Evolutionary conservation across 2,113 vertebrate genomes (phyloP), one percentile per base, ranked within the genome.

Genomic region (Oryzias melastigma): DNA sequence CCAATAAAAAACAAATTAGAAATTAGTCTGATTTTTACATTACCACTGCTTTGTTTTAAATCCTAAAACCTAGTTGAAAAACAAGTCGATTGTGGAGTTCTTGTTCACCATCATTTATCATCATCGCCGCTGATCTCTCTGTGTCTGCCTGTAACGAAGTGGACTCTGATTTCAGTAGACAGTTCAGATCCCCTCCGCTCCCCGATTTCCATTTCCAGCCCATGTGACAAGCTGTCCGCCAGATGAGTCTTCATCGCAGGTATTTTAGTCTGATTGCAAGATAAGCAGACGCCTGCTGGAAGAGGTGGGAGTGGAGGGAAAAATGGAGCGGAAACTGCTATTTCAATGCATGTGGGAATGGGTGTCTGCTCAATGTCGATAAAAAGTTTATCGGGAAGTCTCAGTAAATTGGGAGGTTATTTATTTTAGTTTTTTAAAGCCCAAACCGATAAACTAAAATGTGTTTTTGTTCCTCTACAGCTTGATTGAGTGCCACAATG

Each of bases 231-330:
- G 79, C 87, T 85, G 85, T 85, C 84, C 71, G 53, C 81, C 81
- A 84, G 77, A 84, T 84, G 85, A 82, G 83, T 88, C 86, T 88
- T 82, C 82, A 84, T 87, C 73, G 15, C 78, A 84, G 78, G 85
- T 86, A 86, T 89, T 88, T 89, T 79, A 76, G 77, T 83, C 80
- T 58, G 82, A 86, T 78, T 75, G 60, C 7, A 48, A 78, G 78
- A 82, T 81, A 63, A 76, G 68, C 69, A 70, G 71, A 66, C 58
- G 80, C 80, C 75, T 68, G 77, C 69, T 52, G 52, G 71, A 67
- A 73, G 62, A 22, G 46, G 52, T 65, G 25, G 57, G 49, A 44
- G 71, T 44, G 62, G 58, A 40, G 52, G 57, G 42, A 22, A 40
- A 56, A 62, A 63, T 49, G 59, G 27, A 58, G 62, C 20, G 25